A percentile compares a stretch with the other conserved stretches of the same genome.
phyloP scores from a whole-genome alignment of 2,113 vertebrate genomes.

The Hippotragus niger region DNA sequence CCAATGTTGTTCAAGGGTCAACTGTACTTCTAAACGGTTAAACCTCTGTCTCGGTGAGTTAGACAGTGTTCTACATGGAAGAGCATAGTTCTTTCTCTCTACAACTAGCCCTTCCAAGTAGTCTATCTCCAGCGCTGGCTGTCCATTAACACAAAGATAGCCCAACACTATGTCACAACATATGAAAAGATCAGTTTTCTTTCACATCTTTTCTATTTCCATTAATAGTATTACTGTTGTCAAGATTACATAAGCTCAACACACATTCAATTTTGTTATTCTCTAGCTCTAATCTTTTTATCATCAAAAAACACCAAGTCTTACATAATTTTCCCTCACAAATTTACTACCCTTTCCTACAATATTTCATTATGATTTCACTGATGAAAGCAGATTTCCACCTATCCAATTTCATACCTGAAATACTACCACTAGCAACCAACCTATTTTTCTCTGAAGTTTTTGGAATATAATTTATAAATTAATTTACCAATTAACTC shows the following conservation, averaged over 20 bases:
- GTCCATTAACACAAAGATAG: neutral
- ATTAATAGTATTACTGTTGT: neutral
- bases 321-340: neutral
- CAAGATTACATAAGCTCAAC: neutral
- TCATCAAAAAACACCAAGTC: neutral
- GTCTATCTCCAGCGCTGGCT: neutral
- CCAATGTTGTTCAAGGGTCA: neutral
- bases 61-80: neutral
- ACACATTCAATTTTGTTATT: neutral
- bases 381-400: neutral
- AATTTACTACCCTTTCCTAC: neutral
- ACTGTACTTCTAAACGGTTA: neutral
- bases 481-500: neutral
- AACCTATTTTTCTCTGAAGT: neutral
- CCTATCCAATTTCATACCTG: neutral
- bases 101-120: neutral
- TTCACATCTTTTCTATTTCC: neutral
- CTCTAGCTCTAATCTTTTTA: neutral
- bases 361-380: conserved; percentile 16
- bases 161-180: neutral
- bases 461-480: neutral
- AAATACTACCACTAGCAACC: neutral
- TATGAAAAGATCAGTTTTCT: neutral
- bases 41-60: neutral
- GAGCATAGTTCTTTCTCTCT: neutral